Conservation (phyloP, 2,888 invertebrate genomes). For the Yponomeuta plumbellus region DNA sequence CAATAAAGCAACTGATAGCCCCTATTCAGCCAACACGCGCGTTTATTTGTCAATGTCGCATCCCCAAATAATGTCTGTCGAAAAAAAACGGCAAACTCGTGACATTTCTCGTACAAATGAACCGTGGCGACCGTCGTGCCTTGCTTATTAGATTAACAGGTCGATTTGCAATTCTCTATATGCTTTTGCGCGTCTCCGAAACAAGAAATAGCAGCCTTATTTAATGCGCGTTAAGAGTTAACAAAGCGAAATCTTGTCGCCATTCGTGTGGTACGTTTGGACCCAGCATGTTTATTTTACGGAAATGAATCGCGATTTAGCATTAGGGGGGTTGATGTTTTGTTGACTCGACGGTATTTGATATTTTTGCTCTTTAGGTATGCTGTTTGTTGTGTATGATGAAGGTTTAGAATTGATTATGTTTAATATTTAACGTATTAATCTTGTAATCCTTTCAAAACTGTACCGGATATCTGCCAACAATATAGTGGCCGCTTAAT, state of each 20-base stretch:
- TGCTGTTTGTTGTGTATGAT: conserved; percentile 7
- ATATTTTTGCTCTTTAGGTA: conserved; percentile 31
- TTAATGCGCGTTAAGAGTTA: neutral
- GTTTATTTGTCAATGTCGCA: conserved; percentile 73
- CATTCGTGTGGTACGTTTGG: conserved; percentile 18
- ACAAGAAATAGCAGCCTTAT: neutral
- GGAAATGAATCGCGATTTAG: conserved; percentile 72
- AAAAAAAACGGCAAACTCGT: conserved; percentile 43
- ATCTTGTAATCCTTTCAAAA: too few relatives aligned
- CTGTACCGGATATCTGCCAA: too few relatives aligned
- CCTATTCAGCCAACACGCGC: conserved; percentile 52
- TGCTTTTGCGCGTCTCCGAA: conserved; percentile 34
- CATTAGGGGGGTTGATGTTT: conserved; percentile 44
- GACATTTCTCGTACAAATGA: conserved; percentile 73
- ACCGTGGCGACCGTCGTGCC: conserved; percentile 56
- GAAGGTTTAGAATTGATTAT: neutral
- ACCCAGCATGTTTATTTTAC: conserved; percentile 67
- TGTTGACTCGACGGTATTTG: conserved; percentile 58
- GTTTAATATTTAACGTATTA: neutral
- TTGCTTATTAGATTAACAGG: conserved; percentile 75
- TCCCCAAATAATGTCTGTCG: conserved; percentile 35
- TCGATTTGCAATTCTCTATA: conserved; percentile 74
- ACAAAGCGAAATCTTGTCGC: neutral
- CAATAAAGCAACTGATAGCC: conserved; percentile 9
- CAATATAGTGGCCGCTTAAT: too few relatives aligned